Evolutionary conservation across 2,113 vertebrate species (phyloP).

Genomic region (Neoarius graeffei): DNA sequence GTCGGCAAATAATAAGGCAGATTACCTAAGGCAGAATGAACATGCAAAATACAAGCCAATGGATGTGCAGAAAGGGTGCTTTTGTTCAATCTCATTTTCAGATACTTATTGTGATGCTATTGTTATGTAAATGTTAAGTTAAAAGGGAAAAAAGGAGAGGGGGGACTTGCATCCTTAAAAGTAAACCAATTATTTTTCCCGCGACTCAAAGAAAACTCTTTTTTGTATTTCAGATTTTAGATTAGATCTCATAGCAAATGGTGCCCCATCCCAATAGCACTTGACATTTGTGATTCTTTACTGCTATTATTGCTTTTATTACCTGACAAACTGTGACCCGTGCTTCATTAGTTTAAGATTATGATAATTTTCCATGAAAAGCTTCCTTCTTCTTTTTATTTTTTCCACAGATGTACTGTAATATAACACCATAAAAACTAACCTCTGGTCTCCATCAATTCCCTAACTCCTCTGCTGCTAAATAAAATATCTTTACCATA

Average conservation of each 20-base stretch:
- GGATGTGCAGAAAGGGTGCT: conserved; percentile 29
- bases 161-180: conserved; percentile 26
- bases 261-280: conserved; percentile 15
- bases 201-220: conserved; percentile 30
- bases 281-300: conserved; percentile 41
- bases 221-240: conserved; percentile 34
- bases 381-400: conserved; percentile 25
- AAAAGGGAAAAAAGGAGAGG: not conserved
- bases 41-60: conserved; percentile 40
- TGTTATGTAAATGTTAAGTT: conserved; percentile 49
- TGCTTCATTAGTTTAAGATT: conserved; percentile 37
- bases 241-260: conserved; percentile 33
- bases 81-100: conserved; percentile 52
- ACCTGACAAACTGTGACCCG: conserved; percentile 40
- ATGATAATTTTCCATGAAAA: conserved; percentile 40
- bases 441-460: conserved; percentile 38
- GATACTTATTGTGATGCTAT: conserved; percentile 42
- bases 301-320: conserved; percentile 46
- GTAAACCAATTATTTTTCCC: conserved; percentile 47
- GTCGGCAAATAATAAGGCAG: conserved; percentile 48
- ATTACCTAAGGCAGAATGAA: conserved; percentile 39
- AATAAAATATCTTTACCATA: conserved; percentile 46
- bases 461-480: conserved; percentile 34
- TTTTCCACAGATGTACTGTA: conserved; percentile 30
- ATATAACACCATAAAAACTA: conserved; percentile 39